Evolutionary conservation across 2,888 invertebrate genomes (phyloP).

Genomic region (Griposia aprilina): DNA sequence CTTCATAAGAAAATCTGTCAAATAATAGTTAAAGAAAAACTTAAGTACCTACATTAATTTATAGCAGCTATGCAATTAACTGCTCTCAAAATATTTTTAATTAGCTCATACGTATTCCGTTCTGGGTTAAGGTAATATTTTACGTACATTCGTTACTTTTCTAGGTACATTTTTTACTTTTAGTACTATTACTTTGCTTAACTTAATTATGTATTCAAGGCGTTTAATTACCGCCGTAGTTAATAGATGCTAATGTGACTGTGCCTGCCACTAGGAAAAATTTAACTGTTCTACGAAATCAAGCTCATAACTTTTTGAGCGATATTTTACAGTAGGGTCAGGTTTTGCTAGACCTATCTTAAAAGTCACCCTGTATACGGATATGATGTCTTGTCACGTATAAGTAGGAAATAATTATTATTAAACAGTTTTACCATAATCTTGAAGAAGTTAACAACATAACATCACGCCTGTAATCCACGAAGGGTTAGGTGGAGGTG

Average conservation of each 20-base stretch:
- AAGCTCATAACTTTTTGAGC: background rate
- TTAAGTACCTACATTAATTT: constrained; percentile 19
- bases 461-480: background rate
- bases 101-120: constrained; percentile 58
- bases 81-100: constrained; percentile 57
- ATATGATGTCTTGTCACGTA: background rate
- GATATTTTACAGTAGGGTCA: background rate
- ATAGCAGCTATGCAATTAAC: constrained; percentile 41
- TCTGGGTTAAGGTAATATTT: constrained; percentile 48
- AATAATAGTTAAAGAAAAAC: constrained; percentile 23
- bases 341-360: background rate
- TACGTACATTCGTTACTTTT: constrained; percentile 35
- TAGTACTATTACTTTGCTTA: constrained; percentile 26
- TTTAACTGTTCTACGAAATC: background rate
- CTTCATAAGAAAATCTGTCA: background rate
- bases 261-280: background rate
- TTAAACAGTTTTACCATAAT: background rate
- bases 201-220: constrained; percentile 49
- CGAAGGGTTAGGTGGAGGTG: no score
- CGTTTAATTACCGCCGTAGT: constrained; percentile 38
- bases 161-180: constrained; percentile 37
- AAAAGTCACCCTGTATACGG: background rate
- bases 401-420: background rate
- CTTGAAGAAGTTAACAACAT: background rate
- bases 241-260: constrained; percentile 23